These are phyloP conservation scores for Oceanodroma leucorhoa DNA, from an alignment of 2,797 vertebrate genomes.

Conservation along the genomic window DNA sequence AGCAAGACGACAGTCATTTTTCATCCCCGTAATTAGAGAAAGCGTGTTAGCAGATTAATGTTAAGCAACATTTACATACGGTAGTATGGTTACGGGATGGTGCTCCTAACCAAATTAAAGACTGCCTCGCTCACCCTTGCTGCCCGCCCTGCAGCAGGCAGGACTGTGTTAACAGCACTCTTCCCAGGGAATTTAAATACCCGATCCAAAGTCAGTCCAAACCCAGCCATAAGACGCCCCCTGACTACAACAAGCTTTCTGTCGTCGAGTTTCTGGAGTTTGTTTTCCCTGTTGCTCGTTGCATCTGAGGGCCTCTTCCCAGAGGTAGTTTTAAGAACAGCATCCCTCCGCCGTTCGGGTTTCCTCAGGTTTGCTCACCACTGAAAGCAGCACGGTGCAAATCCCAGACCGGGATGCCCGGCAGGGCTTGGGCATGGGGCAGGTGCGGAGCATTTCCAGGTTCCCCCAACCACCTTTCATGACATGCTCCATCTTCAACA, in stretches of 20 bases:
- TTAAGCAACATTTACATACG: background rate
- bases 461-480: background rate
- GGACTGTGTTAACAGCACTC: background rate
- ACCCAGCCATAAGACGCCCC: background rate
- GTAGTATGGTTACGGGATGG: background rate
- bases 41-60: background rate
- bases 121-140: background rate
- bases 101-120: background rate
- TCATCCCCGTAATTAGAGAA: background rate
- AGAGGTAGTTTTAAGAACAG: background rate
- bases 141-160: background rate
- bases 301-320: background rate
- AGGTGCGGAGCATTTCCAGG: background rate
- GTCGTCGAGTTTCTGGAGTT: fast-evolving
- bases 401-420: fast-evolving
- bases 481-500: background rate
- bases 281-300: background rate
- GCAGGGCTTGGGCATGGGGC: too few species aligned
- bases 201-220: background rate
- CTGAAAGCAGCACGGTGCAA: background rate
- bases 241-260: background rate
- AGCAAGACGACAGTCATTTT: background rate
- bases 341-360: fast-evolving
- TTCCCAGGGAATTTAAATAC: background rate
- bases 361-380: background rate